Evolutionary conservation across 2,113 vertebrate genomes (phyloP), one percentile per base, ranked within the genome.

Genomic region (Asarcornis scutulata): DNA sequence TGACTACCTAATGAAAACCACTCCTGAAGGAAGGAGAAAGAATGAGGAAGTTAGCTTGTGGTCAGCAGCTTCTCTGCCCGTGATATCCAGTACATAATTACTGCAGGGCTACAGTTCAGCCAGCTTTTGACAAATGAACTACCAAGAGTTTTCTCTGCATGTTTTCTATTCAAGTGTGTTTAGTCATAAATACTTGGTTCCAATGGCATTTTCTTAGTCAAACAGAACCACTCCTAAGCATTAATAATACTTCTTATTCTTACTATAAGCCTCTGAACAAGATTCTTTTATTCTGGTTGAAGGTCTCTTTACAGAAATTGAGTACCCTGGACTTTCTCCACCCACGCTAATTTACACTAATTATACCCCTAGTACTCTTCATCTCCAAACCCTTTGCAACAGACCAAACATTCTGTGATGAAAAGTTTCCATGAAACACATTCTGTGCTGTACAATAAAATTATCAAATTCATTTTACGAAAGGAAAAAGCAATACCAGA

Each of bases 11-110:
- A 97, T 96, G 93, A 95, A 64, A 95, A 91, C 93, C 94, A 97
- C 97, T 97, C 97, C 96, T 97, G 95, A 85, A 94, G 95, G 96
- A 97, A 92, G 91, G 91, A 62, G 94, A 88, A 97, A 91, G 98
- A 98, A 98, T 98, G 98, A 98, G 98, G 98, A 98, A 98, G 88
- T 95, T 92, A 93, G 91, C 21, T 40, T 44, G 93, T 1, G 95
- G 97, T 97, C 96, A 58, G 40, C 84, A 94, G 67, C 64, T 81
- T 64, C 94, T 84, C 80, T 93, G 75, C 88, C 92, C 81, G 91
- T 17, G 38, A 96, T 94, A 96, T 67, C 88, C 96, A 97, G 95
- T 59, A 89, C 89, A 93, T 79, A 86, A 97, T 95, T 86, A 94
- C 18, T 91, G 69, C 91, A 88, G 96, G 96, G 97, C 97, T 62